Evolutionary conservation across 2,113 vertebrate species (phyloP).

Genomic region (Pao palembangensis): DNA sequence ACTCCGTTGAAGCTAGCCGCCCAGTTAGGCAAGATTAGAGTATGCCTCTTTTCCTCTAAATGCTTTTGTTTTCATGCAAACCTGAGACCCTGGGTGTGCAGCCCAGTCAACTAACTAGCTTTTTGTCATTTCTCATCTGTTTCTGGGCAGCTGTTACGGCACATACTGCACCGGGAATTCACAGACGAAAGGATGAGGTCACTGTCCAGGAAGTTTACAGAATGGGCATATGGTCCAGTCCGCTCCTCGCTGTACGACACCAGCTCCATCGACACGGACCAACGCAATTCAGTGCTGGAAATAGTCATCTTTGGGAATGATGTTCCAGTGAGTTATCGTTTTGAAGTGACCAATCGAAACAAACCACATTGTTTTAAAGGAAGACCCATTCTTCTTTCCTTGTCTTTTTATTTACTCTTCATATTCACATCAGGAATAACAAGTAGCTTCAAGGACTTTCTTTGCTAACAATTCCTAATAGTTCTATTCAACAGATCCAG

Average conservation of each 20-base stretch:
- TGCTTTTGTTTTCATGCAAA: no score
- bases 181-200: constrained; percentile 76
- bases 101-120: no score
- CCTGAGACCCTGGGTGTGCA: no score
- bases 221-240: constrained; percentile 87
- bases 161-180: constrained; percentile 85
- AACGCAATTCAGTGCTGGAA: constrained; percentile 84
- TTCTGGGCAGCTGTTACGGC: constrained; percentile 77
- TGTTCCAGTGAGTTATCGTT: constrained; percentile 67
- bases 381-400: no score
- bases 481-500: no score
- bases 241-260: constrained; percentile 87
- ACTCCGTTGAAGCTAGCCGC: constrained; percentile 85
- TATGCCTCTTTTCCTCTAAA: constrained; percentile 41
- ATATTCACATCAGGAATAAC: no score
- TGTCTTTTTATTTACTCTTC: no score
- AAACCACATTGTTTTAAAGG: no score
- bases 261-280: constrained; percentile 80
- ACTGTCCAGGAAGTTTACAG: constrained; percentile 85
- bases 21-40: constrained; percentile 85
- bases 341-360: no score
- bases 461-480: no score
- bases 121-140: background rate
- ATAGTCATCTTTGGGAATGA: constrained; percentile 82
- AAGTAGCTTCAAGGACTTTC: no score